Evolutionary conservation across 2,888 invertebrate species (phyloP).

Genomic region (Diadegma fenestrale): DNA sequence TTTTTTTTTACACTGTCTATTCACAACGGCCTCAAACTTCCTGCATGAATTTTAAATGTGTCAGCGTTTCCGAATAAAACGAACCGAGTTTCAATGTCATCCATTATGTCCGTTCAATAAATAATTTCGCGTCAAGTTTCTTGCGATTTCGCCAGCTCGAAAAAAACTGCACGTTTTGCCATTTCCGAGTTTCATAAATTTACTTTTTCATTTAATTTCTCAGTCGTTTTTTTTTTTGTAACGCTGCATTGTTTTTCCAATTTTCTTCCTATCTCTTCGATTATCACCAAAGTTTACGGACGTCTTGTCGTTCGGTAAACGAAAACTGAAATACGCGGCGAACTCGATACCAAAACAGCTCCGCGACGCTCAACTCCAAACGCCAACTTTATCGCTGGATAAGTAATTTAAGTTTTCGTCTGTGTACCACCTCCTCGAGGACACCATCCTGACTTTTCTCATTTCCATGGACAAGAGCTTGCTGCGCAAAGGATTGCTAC

Average conservation of each 20-base stretch:
- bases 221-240: constrained; percentile 16
- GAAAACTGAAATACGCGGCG: background rate
- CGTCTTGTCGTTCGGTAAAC: constrained; percentile 37
- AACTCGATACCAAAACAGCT: background rate
- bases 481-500: constrained; percentile 41
- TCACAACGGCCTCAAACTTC: background rate
- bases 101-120: background rate
- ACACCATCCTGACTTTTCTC: constrained; percentile 62
- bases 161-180: no score
- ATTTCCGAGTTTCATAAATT: background rate
- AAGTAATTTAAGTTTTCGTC: constrained; percentile 73
- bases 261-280: constrained; percentile 35
- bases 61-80: background rate
- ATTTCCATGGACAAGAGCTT: constrained; percentile 67
- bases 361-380: background rate
- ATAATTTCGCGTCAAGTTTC: background rate
- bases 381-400: constrained; percentile 59
- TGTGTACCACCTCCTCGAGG: constrained; percentile 35
- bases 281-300: constrained; percentile 30
- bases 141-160: background rate
- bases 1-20: background rate
- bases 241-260: background rate
- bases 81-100: background rate
- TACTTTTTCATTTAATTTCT: constrained; percentile 8
- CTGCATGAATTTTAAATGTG: background rate